phyloP scores from a whole-genome alignment of 2,113 vertebrate species.

The Hepsetus odoe region DNA sequence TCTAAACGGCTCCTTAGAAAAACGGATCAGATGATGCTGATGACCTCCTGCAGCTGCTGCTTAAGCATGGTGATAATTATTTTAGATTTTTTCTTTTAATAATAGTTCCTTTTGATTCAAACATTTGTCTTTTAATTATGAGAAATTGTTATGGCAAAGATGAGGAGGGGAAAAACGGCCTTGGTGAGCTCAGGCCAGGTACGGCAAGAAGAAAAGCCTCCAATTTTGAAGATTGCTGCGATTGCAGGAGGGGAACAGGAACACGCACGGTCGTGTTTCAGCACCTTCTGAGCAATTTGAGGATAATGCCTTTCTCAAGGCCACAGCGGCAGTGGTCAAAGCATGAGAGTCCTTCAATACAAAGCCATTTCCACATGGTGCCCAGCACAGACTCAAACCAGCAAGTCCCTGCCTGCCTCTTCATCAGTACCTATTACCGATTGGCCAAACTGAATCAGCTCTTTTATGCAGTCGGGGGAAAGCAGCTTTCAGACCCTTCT shows the following conservation, averaged over 20 bases:
- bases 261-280: background rate
- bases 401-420: background rate
- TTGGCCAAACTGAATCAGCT: background rate
- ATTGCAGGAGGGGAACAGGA: background rate
- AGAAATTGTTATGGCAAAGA: background rate
- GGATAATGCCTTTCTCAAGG: slow-evolving; percentile 5
- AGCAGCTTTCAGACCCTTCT: too few relatives aligned
- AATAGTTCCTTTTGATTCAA: background rate
- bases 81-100: background rate
- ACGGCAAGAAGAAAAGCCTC: background rate
- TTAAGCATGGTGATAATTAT: background rate
- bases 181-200: background rate
- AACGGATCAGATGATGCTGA: slow-evolving; percentile 1
- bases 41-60: slow-evolving; percentile 14
- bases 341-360: background rate
- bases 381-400: too few relatives aligned
- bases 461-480: too few relatives aligned
- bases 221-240: background rate
- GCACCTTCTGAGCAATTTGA: slow-evolving; percentile 2
- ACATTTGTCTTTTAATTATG: slow-evolving; percentile 13
- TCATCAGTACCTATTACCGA: background rate
- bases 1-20: slow-evolving; percentile 3
- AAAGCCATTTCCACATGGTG: background rate
- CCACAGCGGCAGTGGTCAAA: background rate
- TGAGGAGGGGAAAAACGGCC: background rate